phyloP scores from a whole-genome alignment of 2,888 invertebrate species.

The Drosophila melanosoma region DNA sequence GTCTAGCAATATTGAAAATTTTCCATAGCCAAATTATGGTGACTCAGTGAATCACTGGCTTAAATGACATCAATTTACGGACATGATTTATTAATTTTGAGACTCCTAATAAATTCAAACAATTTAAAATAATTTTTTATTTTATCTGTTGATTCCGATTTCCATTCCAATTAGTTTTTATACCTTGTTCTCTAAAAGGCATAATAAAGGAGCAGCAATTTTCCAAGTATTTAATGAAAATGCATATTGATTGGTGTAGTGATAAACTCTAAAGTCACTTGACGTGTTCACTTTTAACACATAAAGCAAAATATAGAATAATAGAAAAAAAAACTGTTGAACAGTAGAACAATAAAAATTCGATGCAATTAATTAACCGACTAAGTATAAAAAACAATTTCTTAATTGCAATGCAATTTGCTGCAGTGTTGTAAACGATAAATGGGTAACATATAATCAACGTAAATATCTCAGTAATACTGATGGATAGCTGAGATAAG shows the following conservation, averaged over 20 bases:
- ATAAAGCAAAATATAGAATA: not conserved
- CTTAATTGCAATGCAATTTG: constrained; percentile 46
- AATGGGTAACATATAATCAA: constrained; percentile 53
- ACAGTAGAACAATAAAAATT: constrained; percentile 10
- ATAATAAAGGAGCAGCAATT: constrained; percentile 18
- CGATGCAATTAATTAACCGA: constrained; percentile 36
- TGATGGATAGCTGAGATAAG: constrained; percentile 45
- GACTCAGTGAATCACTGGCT: constrained; percentile 10
- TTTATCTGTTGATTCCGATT: not conserved
- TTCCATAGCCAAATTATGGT: constrained; percentile 39
- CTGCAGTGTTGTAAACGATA: constrained; percentile 40
- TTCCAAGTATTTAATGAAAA: constrained; percentile 21
- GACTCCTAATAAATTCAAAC: not conserved
- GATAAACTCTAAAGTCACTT: constrained; percentile 16
- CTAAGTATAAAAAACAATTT: constrained; percentile 5
- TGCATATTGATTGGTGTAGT: constrained; percentile 29
- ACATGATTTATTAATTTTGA: not conserved
- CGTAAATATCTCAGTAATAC: constrained; percentile 43
- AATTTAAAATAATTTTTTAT: not conserved
- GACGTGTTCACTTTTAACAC: constrained; percentile 24
- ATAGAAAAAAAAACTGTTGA: constrained; percentile 15
- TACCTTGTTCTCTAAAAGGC: not conserved
- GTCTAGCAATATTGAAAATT: constrained; percentile 31
- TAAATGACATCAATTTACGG: constrained; percentile 15
- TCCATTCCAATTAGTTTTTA: not conserved